Evolutionary conservation across 2,888 invertebrate species (phyloP), one percentile per base, ranked within the genome.

Genomic region (Mesorhabditis spiculigera): DNA sequence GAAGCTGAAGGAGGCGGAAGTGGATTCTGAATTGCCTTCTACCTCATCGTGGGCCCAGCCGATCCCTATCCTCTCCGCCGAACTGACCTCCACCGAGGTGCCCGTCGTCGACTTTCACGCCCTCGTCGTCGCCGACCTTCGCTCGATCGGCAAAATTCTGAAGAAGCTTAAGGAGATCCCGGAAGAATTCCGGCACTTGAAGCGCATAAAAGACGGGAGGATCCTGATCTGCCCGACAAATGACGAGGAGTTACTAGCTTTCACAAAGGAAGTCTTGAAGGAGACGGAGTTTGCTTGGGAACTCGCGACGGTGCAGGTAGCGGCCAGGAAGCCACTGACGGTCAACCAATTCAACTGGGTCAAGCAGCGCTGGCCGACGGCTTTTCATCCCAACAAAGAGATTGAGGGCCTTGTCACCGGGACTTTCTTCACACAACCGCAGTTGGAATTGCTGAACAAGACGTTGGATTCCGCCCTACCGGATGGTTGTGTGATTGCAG

Each of bases 401-500:
- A 50, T 50, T 13, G 58, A 50, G 58, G n/a, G n/a, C 10, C 10
- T 50, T 10, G 10, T 50, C n/a, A n/a, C 58, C 10, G 58, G n/a
- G 8, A 28, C 28, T 28, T 28, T 28, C 28, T 28, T 28, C 28
- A 28, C 28, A 28, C 58, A 50, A 50, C 58, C 58, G n/a, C 58
- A n/a, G n/a, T 13, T 50, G n/a, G n/a, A 13, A 13, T 50, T 50
- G 58, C 10, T n/a, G 58, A 50, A 50, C n/a, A 50, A 13, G 58
- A 28, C 28, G 28, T 28, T 28, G 28, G 10, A 71, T 42, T 45
- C 45, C n/a, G 68, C 45, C 5, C 72, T 72, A 66, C 43, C 45
- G 45, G 5, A 68, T 43, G 73, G 73, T 69, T 61, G 58, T 42
- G 8, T 70, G n/a, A 63, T 45, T 5, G 67, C 13, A 13, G 45